Evolutionary conservation across 2,797 vertebrate species (phyloP), one percentile per base, ranked within the genome.

Genomic region (Gambelia wislizenii): DNA sequence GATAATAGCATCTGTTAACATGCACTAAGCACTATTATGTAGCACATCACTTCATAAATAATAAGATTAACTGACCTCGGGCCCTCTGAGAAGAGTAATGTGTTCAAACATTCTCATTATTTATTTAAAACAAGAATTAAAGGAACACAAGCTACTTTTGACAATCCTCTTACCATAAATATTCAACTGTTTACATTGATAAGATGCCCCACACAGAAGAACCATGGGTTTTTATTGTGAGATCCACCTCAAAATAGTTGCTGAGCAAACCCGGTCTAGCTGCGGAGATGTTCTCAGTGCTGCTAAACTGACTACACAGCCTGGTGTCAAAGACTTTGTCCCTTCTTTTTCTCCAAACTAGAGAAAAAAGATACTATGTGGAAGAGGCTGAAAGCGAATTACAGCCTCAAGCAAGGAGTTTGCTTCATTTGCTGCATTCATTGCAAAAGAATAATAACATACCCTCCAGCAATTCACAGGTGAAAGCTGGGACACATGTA

Each of bases 41-140:
- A 99, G 98, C 98, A 98, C 98, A 99, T 99, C 98, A 99, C 98
- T 99, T 99, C 98, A 99, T 99, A 99, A 99, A 99, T 99, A 99
- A 99, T 99, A 99, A 98, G 98, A 99, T 99, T 99, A 99, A 98
- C 97, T 96, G 98, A 99, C 98, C 99, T 98, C 98, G 94, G 98
- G 98, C 98, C 98, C 97, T 86, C 97, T 96, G 96, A 97, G 97
- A 98, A 98, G 98, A 98, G 98, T 98, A 98, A 98, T 98, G 98
- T 98, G 98, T 98, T 98, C 98, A 98, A 99, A 99, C 98, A 98
- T 98, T 99, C 98, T 98, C 98, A 99, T 99, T 98, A 99, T 99
- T 99, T 99, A 99, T 98, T 99, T 98, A 98, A 98, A 98, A 98
- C 97, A 98, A 97, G 97, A 98, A 98, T 99, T 98, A 98, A 98